Evolutionary conservation across 2,888 invertebrate genomes (phyloP).

Genomic region (Asteroscopus sphinx): DNA sequence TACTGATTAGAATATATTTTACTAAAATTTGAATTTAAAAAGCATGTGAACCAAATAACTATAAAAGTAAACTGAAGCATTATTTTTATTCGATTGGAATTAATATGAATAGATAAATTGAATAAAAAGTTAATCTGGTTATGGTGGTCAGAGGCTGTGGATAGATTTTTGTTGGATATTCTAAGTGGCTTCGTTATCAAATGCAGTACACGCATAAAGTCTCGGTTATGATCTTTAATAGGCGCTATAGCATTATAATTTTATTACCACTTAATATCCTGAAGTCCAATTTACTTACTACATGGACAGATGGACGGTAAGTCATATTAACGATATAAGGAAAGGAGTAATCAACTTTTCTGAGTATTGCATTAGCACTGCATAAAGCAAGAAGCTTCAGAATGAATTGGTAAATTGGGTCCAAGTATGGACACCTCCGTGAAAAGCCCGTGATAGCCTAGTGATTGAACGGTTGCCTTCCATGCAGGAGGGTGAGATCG

Average conservation of each 20-base stretch:
- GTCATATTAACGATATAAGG: too few relatives aligned
- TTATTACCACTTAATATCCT: constrained; percentile 1
- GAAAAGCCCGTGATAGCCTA: too few relatives aligned
- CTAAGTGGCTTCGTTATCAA: constrained; percentile 8
- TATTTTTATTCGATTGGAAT: constrained; percentile 23
- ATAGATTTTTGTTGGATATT: not conserved
- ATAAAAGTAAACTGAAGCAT: constrained; percentile 14
- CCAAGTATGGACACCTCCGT: too few relatives aligned
- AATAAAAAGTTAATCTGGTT: constrained; percentile 11
- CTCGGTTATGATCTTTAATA: not conserved
- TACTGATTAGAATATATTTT: constrained; percentile 44
- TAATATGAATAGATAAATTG: constrained; percentile 22
- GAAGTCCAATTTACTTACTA: not conserved
- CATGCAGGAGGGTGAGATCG: too few relatives aligned
- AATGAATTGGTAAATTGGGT: not conserved
- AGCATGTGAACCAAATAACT: constrained; percentile 46
- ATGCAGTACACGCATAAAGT: not conserved
- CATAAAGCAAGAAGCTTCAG: not conserved
- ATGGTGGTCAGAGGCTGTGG: not conserved
- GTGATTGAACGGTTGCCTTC: too few relatives aligned
- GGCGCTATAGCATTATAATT: not conserved
- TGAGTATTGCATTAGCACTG: not conserved
- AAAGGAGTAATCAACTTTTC: too few relatives aligned
- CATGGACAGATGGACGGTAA: not conserved
- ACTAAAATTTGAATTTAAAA: constrained; percentile 38